phyloP scores from a whole-genome alignment of 37 sponge, comb jelly and placozoan genomes.

The Mnemiopsis leidyi region DNA sequence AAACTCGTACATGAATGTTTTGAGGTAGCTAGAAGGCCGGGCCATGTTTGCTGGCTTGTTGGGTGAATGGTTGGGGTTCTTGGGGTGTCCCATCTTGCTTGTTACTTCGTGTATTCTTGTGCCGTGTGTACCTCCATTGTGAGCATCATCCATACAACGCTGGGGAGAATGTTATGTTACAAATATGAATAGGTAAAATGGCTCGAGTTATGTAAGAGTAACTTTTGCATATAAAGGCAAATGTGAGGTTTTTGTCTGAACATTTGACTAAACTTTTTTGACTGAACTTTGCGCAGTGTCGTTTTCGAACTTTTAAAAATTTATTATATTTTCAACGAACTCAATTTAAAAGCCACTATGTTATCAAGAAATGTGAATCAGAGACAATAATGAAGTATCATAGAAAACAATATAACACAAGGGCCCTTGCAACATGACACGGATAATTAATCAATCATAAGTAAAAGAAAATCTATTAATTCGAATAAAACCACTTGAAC shows the following conservation, averaged over 20 bases:
- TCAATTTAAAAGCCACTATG: background rate
- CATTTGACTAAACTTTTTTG: too few relatives aligned
- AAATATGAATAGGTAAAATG: too few relatives aligned
- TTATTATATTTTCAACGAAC: too few relatives aligned
- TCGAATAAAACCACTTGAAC: background rate
- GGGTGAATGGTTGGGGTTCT: background rate
- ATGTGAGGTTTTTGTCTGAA: too few relatives aligned
- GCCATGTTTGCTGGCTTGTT: conserved; percentile 9
- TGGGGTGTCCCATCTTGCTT: background rate
- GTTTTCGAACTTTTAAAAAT: too few relatives aligned
- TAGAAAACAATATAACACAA: background rate
- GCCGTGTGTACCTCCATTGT: background rate
- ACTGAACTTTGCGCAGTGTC: too few relatives aligned
- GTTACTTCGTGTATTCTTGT: background rate
- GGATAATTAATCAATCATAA: background rate
- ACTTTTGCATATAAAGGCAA: too few relatives aligned
- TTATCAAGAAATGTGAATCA: background rate
- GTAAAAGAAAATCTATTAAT: background rate
- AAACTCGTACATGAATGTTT: background rate
- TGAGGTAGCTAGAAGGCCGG: conserved; percentile 33
- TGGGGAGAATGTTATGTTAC: too few relatives aligned
- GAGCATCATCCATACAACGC: background rate
- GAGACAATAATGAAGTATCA: background rate
- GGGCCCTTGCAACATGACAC: background rate
- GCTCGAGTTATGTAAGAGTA: too few relatives aligned